A percentile compares a stretch with the other conserved stretches of the same genome.
Conservation (phyloP, 2,888 invertebrate species). For the Eledona agricola region DNA sequence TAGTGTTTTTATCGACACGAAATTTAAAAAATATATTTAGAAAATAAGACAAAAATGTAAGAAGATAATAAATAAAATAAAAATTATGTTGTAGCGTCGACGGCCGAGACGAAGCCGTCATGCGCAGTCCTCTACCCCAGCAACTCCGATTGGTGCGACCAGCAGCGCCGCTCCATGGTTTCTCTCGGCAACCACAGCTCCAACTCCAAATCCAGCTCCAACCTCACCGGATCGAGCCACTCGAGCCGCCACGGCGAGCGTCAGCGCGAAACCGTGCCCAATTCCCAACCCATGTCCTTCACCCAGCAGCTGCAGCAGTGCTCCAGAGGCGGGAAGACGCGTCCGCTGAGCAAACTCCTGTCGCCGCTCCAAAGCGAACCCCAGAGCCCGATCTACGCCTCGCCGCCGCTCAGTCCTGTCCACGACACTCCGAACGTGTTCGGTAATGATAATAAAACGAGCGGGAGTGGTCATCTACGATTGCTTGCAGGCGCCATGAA, state of each 20-base stretch:
- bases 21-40: no score
- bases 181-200: constrained; percentile 75
- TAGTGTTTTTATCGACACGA: no score
- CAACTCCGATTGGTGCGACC: constrained; percentile 55
- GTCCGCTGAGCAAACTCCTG: constrained; percentile 71
- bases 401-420: constrained; percentile 71
- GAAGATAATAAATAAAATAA: neutral
- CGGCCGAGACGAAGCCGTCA: constrained; percentile 71
- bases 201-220: constrained; percentile 82
- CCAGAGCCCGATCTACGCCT: constrained; percentile 75
- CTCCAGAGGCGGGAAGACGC: constrained; percentile 72
- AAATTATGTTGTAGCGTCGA: constrained; percentile 61
- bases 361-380: constrained; percentile 72
- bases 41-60: no score
- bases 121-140: constrained; percentile 66
- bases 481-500: constrained; percentile 54
- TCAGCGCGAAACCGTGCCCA: constrained; percentile 53
- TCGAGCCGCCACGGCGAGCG: constrained; percentile 60
- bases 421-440: constrained; percentile 60
- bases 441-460: constrained; percentile 48
- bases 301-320: constrained; percentile 92
- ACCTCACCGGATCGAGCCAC: constrained; percentile 71
- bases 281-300: constrained; percentile 78
- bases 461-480: neutral
- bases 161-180: constrained; percentile 64